Conservation (phyloP, 1,140 invertebrate genomes). For the Oedothorax gibbosus region DNA sequence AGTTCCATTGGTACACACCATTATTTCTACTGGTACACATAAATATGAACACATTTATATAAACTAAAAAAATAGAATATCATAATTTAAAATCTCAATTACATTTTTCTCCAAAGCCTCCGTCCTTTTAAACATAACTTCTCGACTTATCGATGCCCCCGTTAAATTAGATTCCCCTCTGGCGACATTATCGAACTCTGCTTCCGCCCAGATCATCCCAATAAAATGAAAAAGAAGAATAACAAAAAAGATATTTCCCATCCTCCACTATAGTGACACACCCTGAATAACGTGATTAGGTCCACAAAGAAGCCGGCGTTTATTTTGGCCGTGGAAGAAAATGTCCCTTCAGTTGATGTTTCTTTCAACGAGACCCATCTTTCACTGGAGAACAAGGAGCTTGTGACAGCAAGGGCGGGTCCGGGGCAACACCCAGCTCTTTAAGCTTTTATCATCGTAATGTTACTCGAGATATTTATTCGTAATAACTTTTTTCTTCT, state of each 20-base stretch:
- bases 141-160: too few species aligned
- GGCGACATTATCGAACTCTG: too few species aligned
- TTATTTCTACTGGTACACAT: too few species aligned
- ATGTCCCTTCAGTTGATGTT: constrained; percentile 27
- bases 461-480: background rate
- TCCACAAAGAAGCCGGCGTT: constrained; percentile 20
- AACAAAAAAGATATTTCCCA: background rate
- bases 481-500: background rate
- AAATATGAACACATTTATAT: too few species aligned
- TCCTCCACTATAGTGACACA: constrained; percentile 10
- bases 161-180: too few species aligned
- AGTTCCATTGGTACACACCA: too few species aligned
- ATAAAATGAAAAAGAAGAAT: background rate
- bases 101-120: too few species aligned
- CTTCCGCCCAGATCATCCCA: too few species aligned
- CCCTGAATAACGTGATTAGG: constrained; percentile 45
- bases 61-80: background rate
- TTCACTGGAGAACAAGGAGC: constrained; percentile 32
- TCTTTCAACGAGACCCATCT: constrained; percentile 31
- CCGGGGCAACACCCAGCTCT: constrained; percentile 18
- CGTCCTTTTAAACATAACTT: too few species aligned
- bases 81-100: too few species aligned
- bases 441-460: background rate
- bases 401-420: constrained; percentile 38
- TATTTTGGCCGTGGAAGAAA: constrained; percentile 4